Evolutionary conservation across 2,888 invertebrate species (phyloP).

Genomic region (Harpalus rubripes): DNA sequence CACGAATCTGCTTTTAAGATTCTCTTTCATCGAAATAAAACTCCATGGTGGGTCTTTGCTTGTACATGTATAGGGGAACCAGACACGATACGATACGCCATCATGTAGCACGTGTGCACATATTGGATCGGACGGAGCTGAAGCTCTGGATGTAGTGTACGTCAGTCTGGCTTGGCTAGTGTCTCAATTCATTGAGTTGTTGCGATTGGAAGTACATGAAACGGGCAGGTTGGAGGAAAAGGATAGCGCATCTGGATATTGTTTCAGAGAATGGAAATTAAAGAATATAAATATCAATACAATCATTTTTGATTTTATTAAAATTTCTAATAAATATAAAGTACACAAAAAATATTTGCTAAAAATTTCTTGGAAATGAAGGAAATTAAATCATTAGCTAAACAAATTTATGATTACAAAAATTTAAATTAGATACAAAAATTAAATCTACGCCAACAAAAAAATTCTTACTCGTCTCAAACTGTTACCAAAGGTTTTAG

Average conservation of each 20-base stretch:
- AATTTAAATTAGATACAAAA: too few species aligned
- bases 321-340: too few species aligned
- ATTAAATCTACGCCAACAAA: too few species aligned
- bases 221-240: not conserved
- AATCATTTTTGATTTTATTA: too few species aligned
- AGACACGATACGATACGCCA: slow-evolving; percentile 7
- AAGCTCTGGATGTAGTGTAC: not conserved
- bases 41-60: slow-evolving; percentile 2
- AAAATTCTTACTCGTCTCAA: too few species aligned
- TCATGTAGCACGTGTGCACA: slow-evolving; percentile 9
- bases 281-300: too few species aligned
- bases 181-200: slow-evolving; percentile 19
- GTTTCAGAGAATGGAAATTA: too few species aligned
- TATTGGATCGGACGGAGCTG: slow-evolving; percentile 20
- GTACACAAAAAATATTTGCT: too few species aligned
- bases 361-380: too few species aligned
- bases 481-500: too few species aligned
- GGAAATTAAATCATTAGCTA: too few species aligned
- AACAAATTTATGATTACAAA: too few species aligned
- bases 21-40: slow-evolving; percentile 14
- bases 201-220: not conserved
- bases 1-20: slow-evolving; percentile 46
- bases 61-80: not conserved
- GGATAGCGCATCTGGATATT: not conserved
- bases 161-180: slow-evolving; percentile 5